phyloP scores from a whole-genome alignment of 2,797 vertebrate species.

The Odontamblyopus lacepedii region DNA sequence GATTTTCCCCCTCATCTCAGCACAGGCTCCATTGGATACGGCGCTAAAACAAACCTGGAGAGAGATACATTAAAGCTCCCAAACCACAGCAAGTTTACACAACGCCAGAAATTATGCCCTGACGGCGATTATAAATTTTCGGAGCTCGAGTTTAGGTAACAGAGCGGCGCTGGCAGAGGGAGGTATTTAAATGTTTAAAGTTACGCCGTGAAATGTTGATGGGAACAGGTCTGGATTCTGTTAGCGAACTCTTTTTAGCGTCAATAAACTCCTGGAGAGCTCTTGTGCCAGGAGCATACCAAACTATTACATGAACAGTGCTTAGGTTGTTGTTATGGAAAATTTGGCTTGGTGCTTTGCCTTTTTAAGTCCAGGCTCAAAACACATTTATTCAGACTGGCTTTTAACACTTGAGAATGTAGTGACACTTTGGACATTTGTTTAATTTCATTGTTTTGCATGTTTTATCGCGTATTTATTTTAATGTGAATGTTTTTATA shows the following conservation, averaged over 20 bases:
- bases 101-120: constrained; percentile 18
- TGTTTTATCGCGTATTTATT: no score
- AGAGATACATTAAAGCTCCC: constrained; percentile 17
- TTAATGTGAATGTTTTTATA: no score
- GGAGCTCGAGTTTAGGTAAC: neutral
- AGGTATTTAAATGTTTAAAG: constrained; percentile 18
- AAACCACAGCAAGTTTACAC: constrained; percentile 8
- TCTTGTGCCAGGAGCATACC: constrained; percentile 23
- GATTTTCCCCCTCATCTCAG: neutral
- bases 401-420: no score
- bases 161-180: constrained; percentile 18
- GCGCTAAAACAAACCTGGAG: constrained; percentile 33
- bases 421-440: no score
- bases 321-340: neutral
- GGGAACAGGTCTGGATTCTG: constrained; percentile 47
- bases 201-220: constrained; percentile 14
- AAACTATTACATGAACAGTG: neutral
- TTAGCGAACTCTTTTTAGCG: constrained; percentile 26
- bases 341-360: neutral
- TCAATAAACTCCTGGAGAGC: neutral
- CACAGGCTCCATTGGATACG: constrained; percentile 10
- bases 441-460: no score
- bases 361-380: no score
- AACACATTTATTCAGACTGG: no score
- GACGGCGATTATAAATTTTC: constrained; percentile 8